Conservation (phyloP, 2,888 invertebrate species). For the Cryptus viduatorius region DNA sequence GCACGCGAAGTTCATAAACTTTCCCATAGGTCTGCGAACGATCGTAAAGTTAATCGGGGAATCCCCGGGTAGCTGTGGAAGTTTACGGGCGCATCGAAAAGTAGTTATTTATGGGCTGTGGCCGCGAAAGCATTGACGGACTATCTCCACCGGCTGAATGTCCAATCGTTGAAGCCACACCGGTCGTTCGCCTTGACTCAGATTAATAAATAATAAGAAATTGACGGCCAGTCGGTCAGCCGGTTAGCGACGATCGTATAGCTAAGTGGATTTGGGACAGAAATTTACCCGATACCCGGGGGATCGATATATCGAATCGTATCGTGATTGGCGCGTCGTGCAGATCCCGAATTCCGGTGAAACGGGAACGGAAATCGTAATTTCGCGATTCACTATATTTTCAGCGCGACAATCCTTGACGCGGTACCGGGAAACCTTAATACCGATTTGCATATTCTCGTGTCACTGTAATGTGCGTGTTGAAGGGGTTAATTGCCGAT, state of each 20-base stretch:
- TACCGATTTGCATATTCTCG: not conserved
- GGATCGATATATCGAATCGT: not conserved
- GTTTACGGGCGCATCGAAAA: not conserved
- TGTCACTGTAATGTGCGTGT: too few species aligned
- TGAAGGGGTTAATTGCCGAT: too few species aligned
- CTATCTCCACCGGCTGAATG: constrained; percentile 31
- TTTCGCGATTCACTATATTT: not conserved
- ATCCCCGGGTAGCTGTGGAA: constrained; percentile 5
- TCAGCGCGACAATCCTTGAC: too few species aligned
- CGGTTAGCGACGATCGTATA: not conserved
- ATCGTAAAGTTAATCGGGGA: not conserved
- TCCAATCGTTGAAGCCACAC: constrained; percentile 17
- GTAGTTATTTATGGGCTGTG: not conserved
- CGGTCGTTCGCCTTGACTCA: constrained; percentile 69
- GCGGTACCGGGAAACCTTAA: not conserved
- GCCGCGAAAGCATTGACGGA: constrained; percentile 44
- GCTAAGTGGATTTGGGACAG: not conserved
- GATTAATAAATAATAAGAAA: constrained; percentile 57
- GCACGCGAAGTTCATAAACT: too few species aligned
- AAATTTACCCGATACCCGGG: not conserved
- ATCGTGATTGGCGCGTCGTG: too few species aligned
- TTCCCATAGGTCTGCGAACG: too few species aligned
- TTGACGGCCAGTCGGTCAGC: constrained; percentile 63
- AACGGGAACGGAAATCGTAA: not conserved
- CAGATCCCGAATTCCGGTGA: not conserved